Percentiles rank a stretch among this genome's conserved stretches.
Conservation (phyloP, 2,113 vertebrate genomes). For the Myotis lucifugus region DNA sequence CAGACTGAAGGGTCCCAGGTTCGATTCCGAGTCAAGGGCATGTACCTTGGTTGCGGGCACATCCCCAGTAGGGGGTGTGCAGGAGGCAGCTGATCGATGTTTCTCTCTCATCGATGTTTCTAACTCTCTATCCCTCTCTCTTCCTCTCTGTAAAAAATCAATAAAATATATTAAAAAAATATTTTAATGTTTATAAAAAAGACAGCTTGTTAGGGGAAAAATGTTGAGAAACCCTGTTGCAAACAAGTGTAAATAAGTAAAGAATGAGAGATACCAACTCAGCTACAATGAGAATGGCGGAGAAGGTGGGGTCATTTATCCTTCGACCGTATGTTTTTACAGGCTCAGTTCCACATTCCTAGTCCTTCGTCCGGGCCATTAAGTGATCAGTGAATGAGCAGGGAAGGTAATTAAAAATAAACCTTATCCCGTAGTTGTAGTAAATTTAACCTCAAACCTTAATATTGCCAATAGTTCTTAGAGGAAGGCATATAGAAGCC, state of each 20-base stretch:
- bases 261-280: not conserved
- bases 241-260: slow-evolving; percentile 27
- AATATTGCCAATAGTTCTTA: not conserved
- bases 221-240: not conserved
- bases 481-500: not conserved
- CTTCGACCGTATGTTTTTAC: not conserved
- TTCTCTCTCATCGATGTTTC: too few species aligned
- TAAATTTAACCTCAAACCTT: slow-evolving; percentile 38
- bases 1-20: too few species aligned
- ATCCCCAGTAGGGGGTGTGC: too few species aligned
- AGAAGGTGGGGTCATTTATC: not conserved
- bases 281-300: not conserved
- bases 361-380: not conserved
- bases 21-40: too few species aligned
- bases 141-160: too few species aligned
- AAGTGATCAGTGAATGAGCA: not conserved
- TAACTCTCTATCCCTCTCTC: too few species aligned
- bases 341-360: not conserved
- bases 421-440: not conserved
- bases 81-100: too few species aligned
- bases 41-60: too few species aligned
- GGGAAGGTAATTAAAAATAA: not conserved
- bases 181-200: slow-evolving; percentile 42
- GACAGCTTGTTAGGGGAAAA: not conserved
- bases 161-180: not conserved